Evolutionary conservation across 2,113 vertebrate genomes (phyloP), one percentile per base, ranked within the genome.

Genomic region (Hippopotamus amphibius): DNA sequence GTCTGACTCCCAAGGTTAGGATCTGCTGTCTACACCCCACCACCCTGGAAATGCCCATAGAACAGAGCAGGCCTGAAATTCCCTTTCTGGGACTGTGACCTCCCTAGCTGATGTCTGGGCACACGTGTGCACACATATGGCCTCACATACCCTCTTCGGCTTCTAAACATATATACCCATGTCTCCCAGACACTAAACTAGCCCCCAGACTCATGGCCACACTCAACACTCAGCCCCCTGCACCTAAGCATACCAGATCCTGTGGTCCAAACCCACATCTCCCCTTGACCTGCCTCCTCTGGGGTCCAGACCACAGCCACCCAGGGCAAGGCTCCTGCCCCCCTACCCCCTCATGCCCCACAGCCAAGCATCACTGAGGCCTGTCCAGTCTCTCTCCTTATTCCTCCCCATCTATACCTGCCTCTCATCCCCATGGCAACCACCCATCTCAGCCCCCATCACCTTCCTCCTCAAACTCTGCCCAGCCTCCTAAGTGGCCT

Each of bases 391-490:
- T 69, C 79, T 74, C 55, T 24, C 48, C 43, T 90, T 26, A 69
- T 13, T 77, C 68, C 33, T 85, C 53, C 53, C 81, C 93, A 84
- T 69, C 82, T 33, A 15, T 65, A 41, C 43, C 93, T 8, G 87
- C 90, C 61, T 97, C 81, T 88, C 66, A 69, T 87, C 57, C 21
- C 81, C 84, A 89, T 69, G 68, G 50, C 86, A 95, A 95, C 68
- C 16, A 43, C 57, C 14, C 21, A 59, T 90, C 66, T 95, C 46
- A 84, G 48, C 33, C 11, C 5, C 50, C 41, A 59, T 46, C 50
- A 85, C 68, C 55, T 80, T 80, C 43, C 50, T 63, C 76, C 46
- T 86, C 90, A 68, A 82, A 93, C 43, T 53, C 84, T 59, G 46
- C 12, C 24, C 43, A 84, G 71, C 63, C 61, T 83, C 57, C 46